Evolutionary conservation across 1,140 invertebrate genomes (phyloP).

Genomic region (Pseudobourletiella spinata): DNA sequence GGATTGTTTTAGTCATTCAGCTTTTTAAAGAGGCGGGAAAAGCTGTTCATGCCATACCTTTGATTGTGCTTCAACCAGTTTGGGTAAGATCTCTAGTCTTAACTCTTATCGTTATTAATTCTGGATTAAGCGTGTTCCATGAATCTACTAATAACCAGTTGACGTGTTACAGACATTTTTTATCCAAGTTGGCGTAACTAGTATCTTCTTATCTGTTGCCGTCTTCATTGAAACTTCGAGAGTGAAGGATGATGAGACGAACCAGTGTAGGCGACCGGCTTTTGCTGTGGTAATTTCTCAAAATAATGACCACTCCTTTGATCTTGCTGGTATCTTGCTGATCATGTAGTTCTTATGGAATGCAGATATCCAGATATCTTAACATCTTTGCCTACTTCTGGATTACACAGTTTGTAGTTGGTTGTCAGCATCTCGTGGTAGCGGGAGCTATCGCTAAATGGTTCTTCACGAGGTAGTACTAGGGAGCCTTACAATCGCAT

Average conservation of each 20-base stretch:
- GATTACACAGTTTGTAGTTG: constrained; percentile 59
- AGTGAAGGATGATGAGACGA: constrained; percentile 42
- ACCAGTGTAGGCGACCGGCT: constrained; percentile 44
- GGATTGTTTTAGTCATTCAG: constrained; percentile 57
- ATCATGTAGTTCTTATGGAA: too few species aligned
- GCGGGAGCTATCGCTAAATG: constrained; percentile 57
- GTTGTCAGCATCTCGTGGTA: constrained; percentile 66
- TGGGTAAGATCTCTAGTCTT: constrained; percentile 49
- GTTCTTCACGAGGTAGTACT: constrained; percentile 63
- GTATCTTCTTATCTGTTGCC: constrained; percentile 51
- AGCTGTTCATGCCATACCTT: constrained; percentile 59
- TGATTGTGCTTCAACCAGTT: constrained; percentile 60
- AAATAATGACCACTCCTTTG: background rate
- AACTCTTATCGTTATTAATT: background rate
- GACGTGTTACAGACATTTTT: constrained; percentile 51
- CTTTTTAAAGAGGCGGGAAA: constrained; percentile 67
- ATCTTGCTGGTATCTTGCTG: too few species aligned
- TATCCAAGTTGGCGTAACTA: constrained; percentile 46
- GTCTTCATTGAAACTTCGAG: constrained; percentile 56
- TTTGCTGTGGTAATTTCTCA: background rate
- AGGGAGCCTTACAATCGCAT: constrained; percentile 7
- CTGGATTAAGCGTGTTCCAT: background rate
- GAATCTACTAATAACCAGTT: too few species aligned
- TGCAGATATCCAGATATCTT: constrained; percentile 53
- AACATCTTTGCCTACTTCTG: constrained; percentile 60